phyloP scores from a whole-genome alignment of 2,113 vertebrate genomes.

The Barnardius zonarius region DNA sequence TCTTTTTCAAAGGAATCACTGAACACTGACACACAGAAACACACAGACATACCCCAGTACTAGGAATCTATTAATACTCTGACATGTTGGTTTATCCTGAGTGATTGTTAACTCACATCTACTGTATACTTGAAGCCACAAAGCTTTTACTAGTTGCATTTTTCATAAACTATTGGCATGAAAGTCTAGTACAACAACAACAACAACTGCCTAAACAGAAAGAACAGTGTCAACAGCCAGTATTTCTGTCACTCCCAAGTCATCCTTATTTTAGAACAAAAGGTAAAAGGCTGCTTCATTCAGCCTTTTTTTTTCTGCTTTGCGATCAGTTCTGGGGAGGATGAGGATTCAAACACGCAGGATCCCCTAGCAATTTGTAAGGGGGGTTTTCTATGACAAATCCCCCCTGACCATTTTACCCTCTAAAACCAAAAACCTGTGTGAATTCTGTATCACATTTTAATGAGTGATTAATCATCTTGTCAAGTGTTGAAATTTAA shows the following conservation, averaged over 20 bases:
- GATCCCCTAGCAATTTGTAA: neutral
- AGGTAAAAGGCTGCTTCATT: neutral
- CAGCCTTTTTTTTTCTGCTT: neutral
- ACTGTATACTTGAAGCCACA: slow-evolving; percentile 37
- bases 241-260: neutral
- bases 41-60: slow-evolving; percentile 14
- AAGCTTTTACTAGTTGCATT: slow-evolving; percentile 41
- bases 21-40: slow-evolving; percentile 24
- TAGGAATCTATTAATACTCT: slow-evolving; percentile 30
- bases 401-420: neutral
- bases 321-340: neutral
- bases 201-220: slow-evolving; percentile 25
- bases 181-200: slow-evolving; percentile 54
- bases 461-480: neutral
- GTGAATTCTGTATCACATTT: neutral
- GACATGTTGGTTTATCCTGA: slow-evolving; percentile 55
- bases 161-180: slow-evolving; percentile 39
- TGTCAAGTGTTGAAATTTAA: neutral
- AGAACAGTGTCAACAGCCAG: slow-evolving; percentile 39
- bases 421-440: neutral
- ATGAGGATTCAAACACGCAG: neutral
- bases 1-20: slow-evolving; percentile 9
- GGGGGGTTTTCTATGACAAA: neutral
- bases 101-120: slow-evolving; percentile 42
- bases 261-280: neutral